phyloP scores from a whole-genome alignment of 2,113 vertebrate species.

The Scatophagus argus region DNA sequence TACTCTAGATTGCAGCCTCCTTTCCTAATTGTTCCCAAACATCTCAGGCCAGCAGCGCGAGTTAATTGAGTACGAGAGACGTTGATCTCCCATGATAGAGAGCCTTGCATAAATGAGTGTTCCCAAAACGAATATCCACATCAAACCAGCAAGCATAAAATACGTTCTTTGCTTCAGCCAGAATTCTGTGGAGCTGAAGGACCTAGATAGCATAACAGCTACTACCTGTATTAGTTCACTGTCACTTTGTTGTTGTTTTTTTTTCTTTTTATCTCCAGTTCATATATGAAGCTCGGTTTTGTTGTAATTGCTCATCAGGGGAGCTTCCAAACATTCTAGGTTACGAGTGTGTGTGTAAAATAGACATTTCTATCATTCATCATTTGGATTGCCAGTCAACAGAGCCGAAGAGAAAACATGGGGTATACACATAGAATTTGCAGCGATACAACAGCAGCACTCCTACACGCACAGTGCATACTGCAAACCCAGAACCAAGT shows the following conservation, averaged over 20 bases:
- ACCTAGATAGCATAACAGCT: background rate
- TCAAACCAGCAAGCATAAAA: conserved; percentile 34
- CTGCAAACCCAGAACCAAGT: background rate
- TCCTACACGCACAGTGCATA: background rate
- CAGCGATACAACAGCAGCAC: background rate
- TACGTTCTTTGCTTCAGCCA: conserved; percentile 14
- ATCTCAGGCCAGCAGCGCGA: conserved; percentile 54
- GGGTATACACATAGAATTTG: background rate
- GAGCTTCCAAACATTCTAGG: background rate
- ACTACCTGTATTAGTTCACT: background rate
- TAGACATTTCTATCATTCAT: too few relatives aligned
- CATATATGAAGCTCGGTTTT: background rate
- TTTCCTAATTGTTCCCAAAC: conserved; percentile 76
- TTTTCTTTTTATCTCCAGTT: background rate
- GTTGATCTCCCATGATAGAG: conserved; percentile 66
- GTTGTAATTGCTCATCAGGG: background rate
- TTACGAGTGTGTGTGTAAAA: background rate
- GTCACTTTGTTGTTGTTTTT: too few relatives aligned
- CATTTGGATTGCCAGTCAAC: background rate
- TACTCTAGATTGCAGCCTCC: conserved; percentile 67
- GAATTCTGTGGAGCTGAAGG: background rate
- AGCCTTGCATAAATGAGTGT: conserved; percentile 50
- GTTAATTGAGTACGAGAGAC: conserved; percentile 70
- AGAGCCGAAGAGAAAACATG: background rate
- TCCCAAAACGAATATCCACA: conserved; percentile 45